Evolutionary conservation across 2,113 vertebrate species (phyloP), one percentile per base, ranked within the genome.

Genomic region (Aldabrachelys gigantea): DNA sequence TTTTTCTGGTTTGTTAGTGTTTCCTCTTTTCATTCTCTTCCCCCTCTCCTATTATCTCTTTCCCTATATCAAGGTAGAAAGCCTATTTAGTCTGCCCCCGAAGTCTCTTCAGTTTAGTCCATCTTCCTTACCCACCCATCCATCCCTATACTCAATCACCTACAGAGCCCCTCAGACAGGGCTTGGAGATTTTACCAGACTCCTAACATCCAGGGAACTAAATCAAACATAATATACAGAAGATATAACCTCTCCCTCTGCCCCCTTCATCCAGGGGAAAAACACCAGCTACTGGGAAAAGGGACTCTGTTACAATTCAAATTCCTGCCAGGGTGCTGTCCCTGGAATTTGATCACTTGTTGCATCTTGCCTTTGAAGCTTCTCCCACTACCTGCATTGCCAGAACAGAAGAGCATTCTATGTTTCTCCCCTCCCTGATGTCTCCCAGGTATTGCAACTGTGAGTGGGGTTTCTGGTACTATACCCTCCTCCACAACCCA

Each of bases 21-120:
- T 19, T 47, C 38, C 19, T 83, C 82, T 88, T 95, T 47, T 38
- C 89, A 41, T 82, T 44, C 81, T 85, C 62, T 91, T 38, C 69
- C 17, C 50, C 75, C 29, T 82, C 83, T 47, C 76, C 87, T 1
- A 2, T 44, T 52, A 90, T 85, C n/a, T 81, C 31, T 69, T 56
- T 76, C 86, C 41, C 47, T 75, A 21, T 3, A 53, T 38, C 35
- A 93, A 90, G 87, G 41, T 8, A 85, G 10, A 82, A 57, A 16
- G 65, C 1, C 24, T 79, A 17, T 83, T 65, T 4, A 65, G 24
- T 76, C 5, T 69, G 65, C 79, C 47, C 49, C 50, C 31, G n/a
- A 7, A 57, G 56, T 25, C 56, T 57, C 5, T 27, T 29, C 57
- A 29, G 5, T 62, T 62, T 62, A 62, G 27, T 27, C 0, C 19